Evolutionary conservation across 2,797 vertebrate genomes (phyloP).

Genomic region (Margarornis squamiger): DNA sequence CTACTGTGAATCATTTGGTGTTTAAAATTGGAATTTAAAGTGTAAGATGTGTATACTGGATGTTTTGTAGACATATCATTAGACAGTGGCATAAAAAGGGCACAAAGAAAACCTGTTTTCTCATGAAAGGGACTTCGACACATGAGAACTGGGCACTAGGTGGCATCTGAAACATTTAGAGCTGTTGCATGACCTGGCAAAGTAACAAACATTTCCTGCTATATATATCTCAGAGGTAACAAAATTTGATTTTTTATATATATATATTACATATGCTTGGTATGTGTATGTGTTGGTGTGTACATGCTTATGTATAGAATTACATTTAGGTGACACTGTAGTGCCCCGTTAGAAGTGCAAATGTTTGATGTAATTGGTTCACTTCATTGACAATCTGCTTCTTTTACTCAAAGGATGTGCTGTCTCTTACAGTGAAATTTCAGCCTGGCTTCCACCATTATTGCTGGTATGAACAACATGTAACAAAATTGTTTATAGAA

Average conservation of each 20-base stretch:
- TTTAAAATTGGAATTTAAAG: background rate
- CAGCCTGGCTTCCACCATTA: background rate
- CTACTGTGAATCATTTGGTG: background rate
- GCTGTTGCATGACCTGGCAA: background rate
- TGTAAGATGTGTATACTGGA: background rate
- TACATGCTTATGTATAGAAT: background rate
- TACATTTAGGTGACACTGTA: background rate
- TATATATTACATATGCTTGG: background rate
- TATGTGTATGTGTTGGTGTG: background rate
- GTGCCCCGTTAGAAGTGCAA: background rate
- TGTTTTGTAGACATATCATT: background rate
- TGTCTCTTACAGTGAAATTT: background rate
- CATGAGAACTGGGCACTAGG: background rate
- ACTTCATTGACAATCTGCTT: background rate
- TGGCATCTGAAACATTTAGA: conserved; percentile 15
- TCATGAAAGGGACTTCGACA: background rate
- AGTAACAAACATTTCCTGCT: background rate
- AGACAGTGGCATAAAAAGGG: background rate
- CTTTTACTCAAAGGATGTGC: background rate
- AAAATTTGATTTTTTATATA: background rate
- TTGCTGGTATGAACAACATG: background rate
- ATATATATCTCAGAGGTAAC: background rate
- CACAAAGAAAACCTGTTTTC: background rate
- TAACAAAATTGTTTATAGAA: background rate
- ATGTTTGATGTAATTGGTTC: background rate